These are phyloP conservation scores for Dendrocopos noguchii DNA, from an alignment of 2,113 vertebrate genomes.

Conservation along the genomic window DNA sequence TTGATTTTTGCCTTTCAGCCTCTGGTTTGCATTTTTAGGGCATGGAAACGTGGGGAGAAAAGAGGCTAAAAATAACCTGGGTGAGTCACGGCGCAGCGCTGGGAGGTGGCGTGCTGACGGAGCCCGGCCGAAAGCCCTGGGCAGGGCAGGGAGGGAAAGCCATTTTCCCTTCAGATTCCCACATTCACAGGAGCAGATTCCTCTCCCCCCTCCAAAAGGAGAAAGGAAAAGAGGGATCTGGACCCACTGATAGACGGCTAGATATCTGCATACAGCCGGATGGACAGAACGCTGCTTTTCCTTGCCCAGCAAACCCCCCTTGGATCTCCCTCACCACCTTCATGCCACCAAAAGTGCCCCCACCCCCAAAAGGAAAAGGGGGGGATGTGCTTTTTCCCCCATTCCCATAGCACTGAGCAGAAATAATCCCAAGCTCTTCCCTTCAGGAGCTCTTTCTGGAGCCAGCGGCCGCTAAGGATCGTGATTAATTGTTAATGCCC, in stretches of 20 bases:
- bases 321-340: not conserved
- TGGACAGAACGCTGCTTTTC: rapidly evolving
- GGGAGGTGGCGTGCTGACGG: rapidly evolving
- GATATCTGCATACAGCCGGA: rapidly evolving
- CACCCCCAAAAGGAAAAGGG: not conserved
- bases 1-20: not conserved
- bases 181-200: rapidly evolving
- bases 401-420: rapidly evolving
- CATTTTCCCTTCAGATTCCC: not conserved
- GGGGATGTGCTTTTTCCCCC: rapidly evolving
- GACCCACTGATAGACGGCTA: too few species aligned
- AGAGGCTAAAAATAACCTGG: constrained; percentile 18
- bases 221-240: not conserved
- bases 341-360: not conserved
- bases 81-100: not conserved
- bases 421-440: not conserved
- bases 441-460: not conserved
- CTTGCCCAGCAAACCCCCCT: not conserved
- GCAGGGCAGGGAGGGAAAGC: not conserved
- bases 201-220: not conserved
- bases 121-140: not conserved
- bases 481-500: not conserved
- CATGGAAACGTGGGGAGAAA: not conserved
- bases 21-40: not conserved
- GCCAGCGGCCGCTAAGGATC: not conserved